Base-by-base conservation (phyloP, 2,797 vertebrate genomes). In the Amazona finschi region DNA sequence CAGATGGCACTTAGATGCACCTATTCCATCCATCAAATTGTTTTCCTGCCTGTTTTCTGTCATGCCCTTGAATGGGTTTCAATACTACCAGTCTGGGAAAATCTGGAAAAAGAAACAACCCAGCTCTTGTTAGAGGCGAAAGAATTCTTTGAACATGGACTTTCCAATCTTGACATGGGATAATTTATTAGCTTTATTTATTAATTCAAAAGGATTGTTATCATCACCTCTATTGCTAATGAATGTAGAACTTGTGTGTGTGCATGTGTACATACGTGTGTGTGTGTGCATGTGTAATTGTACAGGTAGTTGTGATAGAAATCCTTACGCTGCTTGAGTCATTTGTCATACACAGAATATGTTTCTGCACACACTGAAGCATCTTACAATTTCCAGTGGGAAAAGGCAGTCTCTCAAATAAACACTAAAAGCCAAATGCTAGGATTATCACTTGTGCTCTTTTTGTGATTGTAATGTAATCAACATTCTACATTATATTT, bases 401-500 rank as follows among this genome's bases (percentile, higher is more conserved):
- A 85, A 93, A 85, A 89, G 12, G 31, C 46, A 77, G 33, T 38
- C 62, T 93, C 93, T 94, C 38, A 87, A 90, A 88, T 30, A 79
- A 73, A 75, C 10, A 11, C 33, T 31, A 61, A 82, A 83, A 94
- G 20, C 30, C 25, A 82, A 94, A 95, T 64, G 62, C 76, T 90
- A 66, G 66, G 77, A 93, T 92, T 93, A 85, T 89, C 88, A 27
- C 85, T 94, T 86, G 88, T 92, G 82, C 67, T 94, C 58, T 91
- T 80, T 85, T 95, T 91, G 84, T 95, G 95, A 95, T 94, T 96
- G 89, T 78, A 93, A 96, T 91, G 74, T 88, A 97, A 96, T 95
- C 86, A 96, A 64, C 77, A 87, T 93, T 69, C 58, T 90, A 76
- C 77, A 11, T 81, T 87, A 38, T 92, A 94, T 95, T 97, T 96